Conservation (phyloP, 2,113 vertebrate species). For the Taxidea taxus region DNA sequence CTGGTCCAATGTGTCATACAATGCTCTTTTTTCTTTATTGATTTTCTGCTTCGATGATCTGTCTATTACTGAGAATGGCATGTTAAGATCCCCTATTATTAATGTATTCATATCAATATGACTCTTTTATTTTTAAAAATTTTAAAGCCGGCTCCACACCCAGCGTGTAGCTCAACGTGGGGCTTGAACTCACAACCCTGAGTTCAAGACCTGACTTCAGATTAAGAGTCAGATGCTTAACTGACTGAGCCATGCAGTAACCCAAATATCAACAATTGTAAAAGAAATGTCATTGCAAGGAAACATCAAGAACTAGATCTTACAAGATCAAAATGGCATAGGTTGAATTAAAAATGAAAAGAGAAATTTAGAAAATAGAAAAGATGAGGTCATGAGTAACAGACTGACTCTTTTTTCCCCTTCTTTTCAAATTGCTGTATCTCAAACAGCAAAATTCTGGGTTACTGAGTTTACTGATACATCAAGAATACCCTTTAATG, state of each 20-base stretch:
- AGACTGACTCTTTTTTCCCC: not conserved
- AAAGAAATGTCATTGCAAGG: not conserved
- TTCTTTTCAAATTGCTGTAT: not conserved
- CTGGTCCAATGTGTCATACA: too few relatives aligned
- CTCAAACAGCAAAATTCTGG: not conserved
- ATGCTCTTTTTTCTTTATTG: too few relatives aligned
- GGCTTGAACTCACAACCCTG: not conserved
- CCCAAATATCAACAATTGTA: not conserved
- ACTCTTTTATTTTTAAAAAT: not conserved
- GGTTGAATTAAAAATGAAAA: conserved; percentile 23
- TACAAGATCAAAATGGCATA: not conserved
- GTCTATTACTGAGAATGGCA: too few relatives aligned
- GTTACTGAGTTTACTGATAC: not conserved
- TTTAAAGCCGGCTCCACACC: not conserved
- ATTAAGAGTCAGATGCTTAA: not conserved
- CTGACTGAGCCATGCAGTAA: not conserved
- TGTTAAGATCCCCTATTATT: too few relatives aligned
- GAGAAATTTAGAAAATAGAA: not conserved
- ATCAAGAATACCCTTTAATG: not conserved
- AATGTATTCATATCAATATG: too few relatives aligned
- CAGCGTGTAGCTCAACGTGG: not conserved
- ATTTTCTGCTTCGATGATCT: too few relatives aligned
- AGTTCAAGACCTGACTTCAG: not conserved
- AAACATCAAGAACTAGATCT: not conserved
- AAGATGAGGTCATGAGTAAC: not conserved